These are phyloP conservation scores for Drosophila sturtevanti DNA, from an alignment of 1,140 invertebrate genomes.

Conservation along the genomic window DNA sequence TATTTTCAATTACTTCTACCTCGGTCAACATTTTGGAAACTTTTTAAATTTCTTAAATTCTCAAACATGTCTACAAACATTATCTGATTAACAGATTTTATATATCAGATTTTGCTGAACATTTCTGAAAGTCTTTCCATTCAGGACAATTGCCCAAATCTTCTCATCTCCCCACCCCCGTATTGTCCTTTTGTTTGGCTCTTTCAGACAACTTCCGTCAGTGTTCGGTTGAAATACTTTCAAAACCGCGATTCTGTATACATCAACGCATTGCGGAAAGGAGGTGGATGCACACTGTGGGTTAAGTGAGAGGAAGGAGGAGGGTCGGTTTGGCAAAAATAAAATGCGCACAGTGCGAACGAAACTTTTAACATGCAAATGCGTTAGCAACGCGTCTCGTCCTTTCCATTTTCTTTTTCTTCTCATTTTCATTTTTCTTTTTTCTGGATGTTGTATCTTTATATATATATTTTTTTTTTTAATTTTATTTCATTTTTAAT, in stretches of 20 bases:
- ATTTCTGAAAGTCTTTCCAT: background rate
- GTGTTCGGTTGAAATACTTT: constrained; percentile 32
- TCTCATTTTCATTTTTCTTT: constrained; percentile 14
- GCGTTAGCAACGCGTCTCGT: constrained; percentile 40
- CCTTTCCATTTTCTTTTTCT: constrained; percentile 15
- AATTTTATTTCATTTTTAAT: constrained; percentile 78
- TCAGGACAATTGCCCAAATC: background rate
- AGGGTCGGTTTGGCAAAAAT: constrained; percentile 14
- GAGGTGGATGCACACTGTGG: constrained; percentile 4
- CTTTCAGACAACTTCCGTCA: constrained; percentile 66
- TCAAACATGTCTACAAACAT: background rate
- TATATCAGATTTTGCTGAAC: background rate
- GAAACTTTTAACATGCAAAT: constrained; percentile 80
- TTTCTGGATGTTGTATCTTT: constrained; percentile 15
- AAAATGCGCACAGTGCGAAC: constrained; percentile 75
- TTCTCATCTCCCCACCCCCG: background rate
- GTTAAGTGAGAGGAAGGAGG: background rate
- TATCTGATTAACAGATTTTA: background rate
- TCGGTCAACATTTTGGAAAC: no score
- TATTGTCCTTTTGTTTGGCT: constrained; percentile 36
- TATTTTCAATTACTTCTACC: no score
- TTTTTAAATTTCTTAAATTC: background rate
- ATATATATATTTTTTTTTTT: constrained; percentile 50
- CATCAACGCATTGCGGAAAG: constrained; percentile 39
- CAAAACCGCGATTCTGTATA: constrained; percentile 57